Evolutionary conservation across 64 coral and sea anemone species (phyloP), one percentile per base, ranked within the genome.

Genomic region (Dendrophyllia cribrosa): DNA sequence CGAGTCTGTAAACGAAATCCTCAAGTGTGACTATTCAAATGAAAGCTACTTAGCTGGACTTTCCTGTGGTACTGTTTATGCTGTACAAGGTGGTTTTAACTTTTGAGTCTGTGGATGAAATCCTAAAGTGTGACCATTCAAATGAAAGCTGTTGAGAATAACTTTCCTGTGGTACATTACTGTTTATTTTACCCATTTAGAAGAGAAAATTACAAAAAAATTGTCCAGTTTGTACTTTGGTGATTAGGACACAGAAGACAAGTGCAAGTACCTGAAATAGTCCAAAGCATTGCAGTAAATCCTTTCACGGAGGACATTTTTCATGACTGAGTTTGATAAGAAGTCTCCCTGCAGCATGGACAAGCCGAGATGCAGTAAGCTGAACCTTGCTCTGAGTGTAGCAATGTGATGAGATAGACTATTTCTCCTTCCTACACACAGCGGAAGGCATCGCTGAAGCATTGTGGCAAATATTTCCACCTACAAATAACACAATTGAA

Each of bases 211-310:
- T 1, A 34, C 34, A 34, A 2, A 34, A 34, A 34, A 34, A 1
- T 34, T 34, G 34, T 34, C 34, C 34, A 34, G 34, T 34, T 34
- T 34, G 34, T 34, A 34, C 34, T 34, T 34, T 34, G 34, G 34
- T 34, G 43, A 83, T 14, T 43, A 66, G 61, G 34, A 48, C 8
- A 85, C 43, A 20, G 47, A 82, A 80, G 7, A 51, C 34, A 48
- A 78, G 7, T 72, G 15, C 1, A 45, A 10, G 45, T 24, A 99
- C 97, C 97, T 96, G 66, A 96, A 98, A 86, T 96, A 99, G 47
- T 99, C 97, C 82, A 99, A 50, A 58, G 97, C 88, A 52, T 96
- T 99, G 43, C 82, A 88, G 91, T 99, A 99, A 17, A 99, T 96
- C 22, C 97, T 86, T 46, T 99, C 97, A 25, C 97, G 90, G 19